A percentile compares a stretch with the other conserved stretches of the same genome.
These are phyloP conservation scores for Aleiodes alternator DNA, from an alignment of 2,888 invertebrate genomes.

Conservation along the genomic window DNA sequence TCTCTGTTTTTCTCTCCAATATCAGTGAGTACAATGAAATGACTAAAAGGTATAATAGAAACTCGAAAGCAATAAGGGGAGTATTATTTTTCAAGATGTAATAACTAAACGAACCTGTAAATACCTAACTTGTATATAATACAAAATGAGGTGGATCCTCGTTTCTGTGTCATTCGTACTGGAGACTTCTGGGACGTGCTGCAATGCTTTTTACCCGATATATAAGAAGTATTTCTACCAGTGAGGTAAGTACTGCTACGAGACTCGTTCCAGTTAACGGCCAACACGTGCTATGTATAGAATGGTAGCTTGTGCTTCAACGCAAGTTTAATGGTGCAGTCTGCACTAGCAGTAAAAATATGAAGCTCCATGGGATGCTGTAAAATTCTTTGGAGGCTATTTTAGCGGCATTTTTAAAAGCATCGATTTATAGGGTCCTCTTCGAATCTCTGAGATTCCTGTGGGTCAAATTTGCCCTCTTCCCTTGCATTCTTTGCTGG, in stretches of 20 bases:
- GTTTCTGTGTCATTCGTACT: slow-evolving; percentile 22
- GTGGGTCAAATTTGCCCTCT: no score
- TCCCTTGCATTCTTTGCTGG: no score
- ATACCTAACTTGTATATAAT: slow-evolving; percentile 23
- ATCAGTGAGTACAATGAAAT: no score
- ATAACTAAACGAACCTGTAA: slow-evolving; percentile 20
- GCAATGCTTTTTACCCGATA: slow-evolving; percentile 32
- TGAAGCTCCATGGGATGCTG: slow-evolving; percentile 46
- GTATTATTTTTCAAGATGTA: neutral
- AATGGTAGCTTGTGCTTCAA: slow-evolving; percentile 45
- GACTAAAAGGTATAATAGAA: neutral
- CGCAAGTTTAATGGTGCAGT: slow-evolving; percentile 59
- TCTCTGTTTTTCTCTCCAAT: no score
- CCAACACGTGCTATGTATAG: slow-evolving; percentile 52
- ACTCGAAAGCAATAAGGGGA: no score
- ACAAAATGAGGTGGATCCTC: slow-evolving; percentile 33
- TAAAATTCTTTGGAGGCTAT: slow-evolving; percentile 51
- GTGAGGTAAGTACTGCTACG: slow-evolving; percentile 36
- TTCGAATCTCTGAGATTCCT: neutral
- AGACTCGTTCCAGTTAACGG: slow-evolving; percentile 56
- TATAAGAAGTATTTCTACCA: slow-evolving; percentile 42
- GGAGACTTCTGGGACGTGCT: slow-evolving; percentile 33
- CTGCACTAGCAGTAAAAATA: slow-evolving; percentile 61
- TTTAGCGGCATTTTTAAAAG: neutral
- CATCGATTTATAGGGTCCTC: slow-evolving; percentile 23